Evolutionary conservation across 2,797 vertebrate species (phyloP).

Genomic region (Siniperca obscura): DNA sequence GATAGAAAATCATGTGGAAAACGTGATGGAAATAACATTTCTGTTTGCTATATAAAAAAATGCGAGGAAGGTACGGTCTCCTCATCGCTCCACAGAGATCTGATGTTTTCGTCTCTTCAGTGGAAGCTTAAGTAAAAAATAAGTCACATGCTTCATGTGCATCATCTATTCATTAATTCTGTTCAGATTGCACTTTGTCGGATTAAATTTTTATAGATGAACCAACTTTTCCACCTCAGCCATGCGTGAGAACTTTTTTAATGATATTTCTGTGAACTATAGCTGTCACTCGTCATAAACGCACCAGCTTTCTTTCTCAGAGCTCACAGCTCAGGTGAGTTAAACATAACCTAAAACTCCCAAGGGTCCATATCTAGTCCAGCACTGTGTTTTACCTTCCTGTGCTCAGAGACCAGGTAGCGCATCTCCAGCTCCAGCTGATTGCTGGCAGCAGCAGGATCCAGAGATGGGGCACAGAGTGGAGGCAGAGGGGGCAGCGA

Average conservation of each 20-base stretch:
- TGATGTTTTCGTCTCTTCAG: background rate
- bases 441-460: constrained; percentile 89
- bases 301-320: background rate
- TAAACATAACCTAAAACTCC: background rate
- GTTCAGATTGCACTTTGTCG: background rate
- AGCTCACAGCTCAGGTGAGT: background rate
- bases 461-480: constrained; percentile 88
- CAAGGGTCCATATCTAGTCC: background rate
- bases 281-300: background rate
- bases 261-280: background rate
- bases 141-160: background rate
- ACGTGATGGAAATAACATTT: background rate
- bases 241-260: background rate
- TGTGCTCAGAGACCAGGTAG: constrained; percentile 91
- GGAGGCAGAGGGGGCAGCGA: constrained; percentile 90
- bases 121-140: background rate
- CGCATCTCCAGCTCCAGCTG: constrained; percentile 94
- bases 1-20: background rate
- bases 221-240: background rate
- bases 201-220: background rate
- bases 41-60: background rate
- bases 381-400: constrained; percentile 88
- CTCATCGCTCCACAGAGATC: background rate
- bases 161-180: background rate
- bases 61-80: background rate